phyloP scores from a whole-genome alignment of 2,888 invertebrate genomes.

The Macrosiphum euphorbiae region DNA sequence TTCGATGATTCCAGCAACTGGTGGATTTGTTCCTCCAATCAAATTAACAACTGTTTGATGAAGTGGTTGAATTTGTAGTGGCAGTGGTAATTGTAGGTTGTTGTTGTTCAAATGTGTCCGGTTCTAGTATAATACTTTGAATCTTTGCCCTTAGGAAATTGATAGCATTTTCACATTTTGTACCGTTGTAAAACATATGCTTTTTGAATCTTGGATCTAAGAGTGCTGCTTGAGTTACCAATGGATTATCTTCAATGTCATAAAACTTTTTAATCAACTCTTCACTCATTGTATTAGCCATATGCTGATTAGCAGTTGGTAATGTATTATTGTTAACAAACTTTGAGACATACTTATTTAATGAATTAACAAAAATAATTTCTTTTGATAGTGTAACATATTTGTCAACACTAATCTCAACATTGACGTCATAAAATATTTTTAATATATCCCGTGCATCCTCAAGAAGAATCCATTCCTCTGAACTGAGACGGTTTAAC shows the following conservation, averaged over 20 bases:
- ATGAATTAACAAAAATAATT: conserved; percentile 29
- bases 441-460: too few relatives aligned
- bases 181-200: not conserved
- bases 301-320: not conserved
- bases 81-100: not conserved
- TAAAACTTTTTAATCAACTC: not conserved
- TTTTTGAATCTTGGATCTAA: conserved; percentile 31
- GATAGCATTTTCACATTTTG: not conserved
- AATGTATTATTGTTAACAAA: not conserved
- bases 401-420: too few relatives aligned
- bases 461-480: too few relatives aligned
- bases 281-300: not conserved
- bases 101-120: not conserved
- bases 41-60: not conserved
- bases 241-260: conserved; percentile 7
- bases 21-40: not conserved
- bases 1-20: conserved; percentile 51
- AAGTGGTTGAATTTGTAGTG: conserved; percentile 44
- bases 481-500: too few relatives aligned
- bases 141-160: not conserved
- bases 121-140: not conserved
- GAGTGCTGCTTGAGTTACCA: conserved; percentile 22
- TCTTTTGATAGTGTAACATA: conserved; percentile 44
- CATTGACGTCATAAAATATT: too few relatives aligned
- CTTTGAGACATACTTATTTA: not conserved